Conservation (phyloP, 2,797 vertebrate genomes). For the Varecia variegata region DNA sequence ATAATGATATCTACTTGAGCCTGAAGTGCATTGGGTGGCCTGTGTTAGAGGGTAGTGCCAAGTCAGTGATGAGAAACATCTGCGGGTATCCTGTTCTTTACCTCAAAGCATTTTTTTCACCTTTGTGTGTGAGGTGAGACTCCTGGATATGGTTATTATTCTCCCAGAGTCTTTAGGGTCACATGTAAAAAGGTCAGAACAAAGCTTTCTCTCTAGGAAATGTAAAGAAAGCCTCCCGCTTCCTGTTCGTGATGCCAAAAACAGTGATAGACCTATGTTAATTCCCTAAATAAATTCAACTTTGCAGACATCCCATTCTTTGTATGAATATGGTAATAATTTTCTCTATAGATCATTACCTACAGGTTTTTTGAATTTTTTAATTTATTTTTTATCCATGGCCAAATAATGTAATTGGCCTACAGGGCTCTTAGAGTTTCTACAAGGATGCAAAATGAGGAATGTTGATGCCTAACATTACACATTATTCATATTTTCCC, state of each 20-base stretch:
- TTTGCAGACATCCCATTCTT: background rate
- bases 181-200: background rate
- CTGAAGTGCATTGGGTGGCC: background rate
- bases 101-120: background rate
- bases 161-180: background rate
- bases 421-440: background rate
- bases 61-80: background rate
- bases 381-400: background rate
- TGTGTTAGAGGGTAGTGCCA: background rate
- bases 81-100: accelerated
- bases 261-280: background rate
- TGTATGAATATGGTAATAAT: background rate
- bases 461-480: background rate
- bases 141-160: background rate
- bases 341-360: background rate
- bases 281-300: background rate
- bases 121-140: background rate
- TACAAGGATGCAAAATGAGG: background rate
- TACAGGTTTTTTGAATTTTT: background rate
- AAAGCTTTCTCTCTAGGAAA: background rate
- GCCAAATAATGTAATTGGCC: background rate
- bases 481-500: background rate
- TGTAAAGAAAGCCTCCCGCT: background rate
- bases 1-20: background rate
- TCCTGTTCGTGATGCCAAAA: background rate